phyloP scores from a whole-genome alignment of 2,888 invertebrate genomes.

The Dryobota labecula region DNA sequence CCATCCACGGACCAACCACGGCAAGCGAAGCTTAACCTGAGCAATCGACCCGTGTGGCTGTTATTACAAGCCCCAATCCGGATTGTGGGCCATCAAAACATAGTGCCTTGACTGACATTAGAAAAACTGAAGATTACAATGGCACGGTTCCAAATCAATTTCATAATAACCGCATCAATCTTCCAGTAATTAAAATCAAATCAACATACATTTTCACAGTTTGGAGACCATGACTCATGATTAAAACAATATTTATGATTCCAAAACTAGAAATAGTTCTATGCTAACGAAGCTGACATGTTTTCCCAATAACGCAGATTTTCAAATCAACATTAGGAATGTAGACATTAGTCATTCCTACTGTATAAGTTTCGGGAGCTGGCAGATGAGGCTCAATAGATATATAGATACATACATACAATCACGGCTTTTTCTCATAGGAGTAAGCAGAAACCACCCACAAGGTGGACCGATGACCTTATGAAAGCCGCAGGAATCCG shows the following conservation, averaged over 20 bases:
- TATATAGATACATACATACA: not conserved
- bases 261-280: conserved; percentile 23
- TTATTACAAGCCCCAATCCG: not conserved
- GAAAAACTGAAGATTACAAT: conserved; percentile 7
- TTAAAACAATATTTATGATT: conserved; percentile 40
- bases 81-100: not conserved
- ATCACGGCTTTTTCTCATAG: too few species aligned
- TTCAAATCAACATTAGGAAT: not conserved
- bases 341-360: not conserved
- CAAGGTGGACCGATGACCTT: too few species aligned
- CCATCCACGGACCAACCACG: too few species aligned
- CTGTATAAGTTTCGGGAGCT: not conserved
- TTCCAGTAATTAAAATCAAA: conserved; percentile 33
- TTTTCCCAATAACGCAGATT: conserved; percentile 15
- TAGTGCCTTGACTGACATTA: not conserved
- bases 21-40: too few species aligned
- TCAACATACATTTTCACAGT: conserved; percentile 8
- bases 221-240: conserved; percentile 25
- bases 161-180: conserved; percentile 21
- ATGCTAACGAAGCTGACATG: not conserved
- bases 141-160: conserved; percentile 23
- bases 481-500: too few species aligned
- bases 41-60: too few species aligned
- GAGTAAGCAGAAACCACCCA: too few species aligned
- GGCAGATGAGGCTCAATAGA: not conserved